Evolutionary conservation across 2,888 invertebrate genomes (phyloP).

Genomic region (Nymphalis polychloros): DNA sequence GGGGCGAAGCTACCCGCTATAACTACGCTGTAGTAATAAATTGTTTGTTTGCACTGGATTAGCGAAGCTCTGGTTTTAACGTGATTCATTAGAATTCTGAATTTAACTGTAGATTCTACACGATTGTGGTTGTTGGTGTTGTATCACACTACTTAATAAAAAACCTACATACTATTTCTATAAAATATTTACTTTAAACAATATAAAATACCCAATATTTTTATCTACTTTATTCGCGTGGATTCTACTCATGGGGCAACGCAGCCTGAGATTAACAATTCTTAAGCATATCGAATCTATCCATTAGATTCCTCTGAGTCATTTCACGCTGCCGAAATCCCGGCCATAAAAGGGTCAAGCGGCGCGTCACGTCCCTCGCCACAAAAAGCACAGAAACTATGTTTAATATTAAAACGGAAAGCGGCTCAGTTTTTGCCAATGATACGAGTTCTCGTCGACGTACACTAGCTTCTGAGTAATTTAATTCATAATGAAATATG

Average conservation of each 20-base stretch:
- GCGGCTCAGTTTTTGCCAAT: conserved; percentile 48
- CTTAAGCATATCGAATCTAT: conserved; percentile 41
- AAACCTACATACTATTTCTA: too few species aligned
- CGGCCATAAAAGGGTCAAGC: conserved; percentile 77
- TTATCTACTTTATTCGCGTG: not conserved
- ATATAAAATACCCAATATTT: too few species aligned
- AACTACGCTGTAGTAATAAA: conserved; percentile 47
- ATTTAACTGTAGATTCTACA: conserved; percentile 15
- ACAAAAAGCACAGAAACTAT: conserved; percentile 77
- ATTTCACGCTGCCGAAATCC: conserved; percentile 55
- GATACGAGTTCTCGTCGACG: conserved; percentile 38
- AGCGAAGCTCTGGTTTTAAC: conserved; percentile 49
- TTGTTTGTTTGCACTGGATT: conserved; percentile 45
- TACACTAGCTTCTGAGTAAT: conserved; percentile 35
- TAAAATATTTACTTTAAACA: too few species aligned
- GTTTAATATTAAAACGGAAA: conserved; percentile 79
- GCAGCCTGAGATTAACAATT: conserved; percentile 23
- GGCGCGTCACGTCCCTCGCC: conserved; percentile 63
- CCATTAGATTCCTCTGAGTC: conserved; percentile 43
- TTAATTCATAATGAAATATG: conserved; percentile 32
- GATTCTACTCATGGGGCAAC: not conserved
- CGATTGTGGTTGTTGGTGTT: not conserved
- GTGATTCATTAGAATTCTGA: conserved; percentile 32
- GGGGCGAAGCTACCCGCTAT: conserved; percentile 60
- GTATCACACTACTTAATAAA: not conserved